Evolutionary conservation across 1,140 invertebrate genomes (phyloP).

Genomic region (Paramacrobiotus metropolitanus): DNA sequence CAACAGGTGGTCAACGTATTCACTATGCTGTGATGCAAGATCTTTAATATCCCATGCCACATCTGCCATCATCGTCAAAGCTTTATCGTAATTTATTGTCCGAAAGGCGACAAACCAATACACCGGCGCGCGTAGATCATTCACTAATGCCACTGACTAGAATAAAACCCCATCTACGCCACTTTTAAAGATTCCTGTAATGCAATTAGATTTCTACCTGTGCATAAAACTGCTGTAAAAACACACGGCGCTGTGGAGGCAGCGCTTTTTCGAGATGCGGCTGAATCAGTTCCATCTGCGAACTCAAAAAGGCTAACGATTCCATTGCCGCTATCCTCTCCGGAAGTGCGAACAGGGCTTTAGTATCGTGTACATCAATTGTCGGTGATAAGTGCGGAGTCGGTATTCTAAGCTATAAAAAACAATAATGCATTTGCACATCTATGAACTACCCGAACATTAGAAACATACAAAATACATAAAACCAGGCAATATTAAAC

Average conservation of each 20-base stretch:
- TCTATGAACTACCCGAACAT: too few species aligned
- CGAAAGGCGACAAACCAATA: slow-evolving; percentile 57
- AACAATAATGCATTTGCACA: too few species aligned
- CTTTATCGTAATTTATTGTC: slow-evolving; percentile 48
- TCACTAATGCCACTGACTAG: slow-evolving; percentile 22
- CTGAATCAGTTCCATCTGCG: slow-evolving; percentile 7
- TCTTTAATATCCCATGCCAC: slow-evolving; percentile 84
- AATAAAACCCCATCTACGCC: slow-evolving; percentile 8
- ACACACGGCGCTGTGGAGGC: not conserved
- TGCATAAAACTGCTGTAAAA: slow-evolving; percentile 15
- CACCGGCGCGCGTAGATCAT: slow-evolving; percentile 51
- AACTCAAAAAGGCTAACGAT: slow-evolving; percentile 7
- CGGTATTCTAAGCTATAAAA: too few species aligned
- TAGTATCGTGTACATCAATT: not conserved
- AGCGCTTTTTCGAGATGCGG: not conserved
- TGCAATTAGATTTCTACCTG: slow-evolving; percentile 10
- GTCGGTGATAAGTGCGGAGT: not conserved
- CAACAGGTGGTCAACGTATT: slow-evolving; percentile 41
- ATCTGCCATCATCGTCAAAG: slow-evolving; percentile 49
- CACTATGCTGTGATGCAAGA: slow-evolving; percentile 79
- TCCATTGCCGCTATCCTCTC: slow-evolving; percentile 8
- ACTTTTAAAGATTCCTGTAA: not conserved
- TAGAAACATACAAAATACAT: too few species aligned
- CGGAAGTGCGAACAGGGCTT: not conserved
- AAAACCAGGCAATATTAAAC: too few species aligned